Conservation (phyloP, 2,888 invertebrate species). For the Aspidapion aeneum region DNA sequence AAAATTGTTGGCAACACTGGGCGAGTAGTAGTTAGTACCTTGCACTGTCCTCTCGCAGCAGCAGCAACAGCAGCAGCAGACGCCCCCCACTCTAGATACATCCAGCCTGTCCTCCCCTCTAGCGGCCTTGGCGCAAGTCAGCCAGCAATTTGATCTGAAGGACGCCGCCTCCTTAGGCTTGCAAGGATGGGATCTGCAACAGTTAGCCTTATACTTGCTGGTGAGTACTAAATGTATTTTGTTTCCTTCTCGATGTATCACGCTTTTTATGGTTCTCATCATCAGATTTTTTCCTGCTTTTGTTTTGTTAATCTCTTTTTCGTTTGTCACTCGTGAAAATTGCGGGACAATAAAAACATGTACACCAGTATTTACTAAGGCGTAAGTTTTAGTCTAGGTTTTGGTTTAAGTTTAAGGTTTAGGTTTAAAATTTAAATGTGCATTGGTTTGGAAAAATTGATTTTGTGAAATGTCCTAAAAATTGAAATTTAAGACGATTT, state of each 20-base stretch:
- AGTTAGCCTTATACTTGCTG: conserved; percentile 67
- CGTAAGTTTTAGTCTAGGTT: too few relatives aligned
- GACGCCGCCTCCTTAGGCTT: conserved; percentile 54
- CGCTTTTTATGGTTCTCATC: background rate
- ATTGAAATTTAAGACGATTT: too few relatives aligned
- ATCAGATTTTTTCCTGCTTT: background rate
- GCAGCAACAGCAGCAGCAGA: conserved; percentile 28
- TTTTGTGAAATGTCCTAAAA: too few relatives aligned
- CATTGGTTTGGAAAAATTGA: too few relatives aligned
- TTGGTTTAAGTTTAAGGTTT: too few relatives aligned
- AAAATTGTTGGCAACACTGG: too few relatives aligned
- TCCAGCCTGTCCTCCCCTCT: conserved; percentile 46
- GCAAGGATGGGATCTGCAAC: conserved; percentile 71
- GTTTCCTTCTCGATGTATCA: background rate
- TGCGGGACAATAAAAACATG: too few relatives aligned
- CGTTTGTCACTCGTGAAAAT: too few relatives aligned
- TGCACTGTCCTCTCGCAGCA: too few relatives aligned
- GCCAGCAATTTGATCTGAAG: conserved; percentile 47
- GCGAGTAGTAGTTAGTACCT: conserved; percentile 22
- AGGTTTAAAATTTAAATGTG: too few relatives aligned
- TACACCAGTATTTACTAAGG: too few relatives aligned
- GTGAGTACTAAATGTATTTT: conserved; percentile 51
- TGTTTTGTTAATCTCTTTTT: background rate
- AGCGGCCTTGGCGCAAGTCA: conserved; percentile 49
- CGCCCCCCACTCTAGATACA: conserved; percentile 41